A percentile compares a stretch with the other conserved stretches of the same genome.
Conservation (phyloP, 2,113 vertebrate species). For the Pelecanus crispus region DNA sequence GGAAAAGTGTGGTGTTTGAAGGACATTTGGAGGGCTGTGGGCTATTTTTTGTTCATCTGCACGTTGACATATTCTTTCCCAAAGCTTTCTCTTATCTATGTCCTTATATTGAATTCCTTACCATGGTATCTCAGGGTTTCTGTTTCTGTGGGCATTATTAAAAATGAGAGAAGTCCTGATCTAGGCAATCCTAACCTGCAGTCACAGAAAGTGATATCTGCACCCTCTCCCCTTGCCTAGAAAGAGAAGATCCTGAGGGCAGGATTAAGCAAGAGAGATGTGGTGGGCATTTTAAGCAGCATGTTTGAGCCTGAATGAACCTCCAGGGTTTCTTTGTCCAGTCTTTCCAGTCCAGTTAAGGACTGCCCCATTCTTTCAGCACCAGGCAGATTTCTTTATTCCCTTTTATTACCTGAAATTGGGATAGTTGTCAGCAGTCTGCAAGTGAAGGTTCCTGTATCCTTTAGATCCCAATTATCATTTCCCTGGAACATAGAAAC, state of each 20-base stretch:
- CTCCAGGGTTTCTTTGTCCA: not conserved
- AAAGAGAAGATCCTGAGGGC: not conserved
- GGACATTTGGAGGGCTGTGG: not conserved
- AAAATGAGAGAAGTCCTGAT: not conserved
- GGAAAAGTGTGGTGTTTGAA: not conserved
- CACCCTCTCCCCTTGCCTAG: not conserved
- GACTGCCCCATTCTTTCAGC: not conserved
- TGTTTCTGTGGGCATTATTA: conserved; percentile 6
- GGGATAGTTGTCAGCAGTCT: not conserved
- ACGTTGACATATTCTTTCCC: not conserved
- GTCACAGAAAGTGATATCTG: not conserved
- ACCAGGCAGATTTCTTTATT: not conserved
- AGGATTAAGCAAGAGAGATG: not conserved
- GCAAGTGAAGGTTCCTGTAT: not conserved
- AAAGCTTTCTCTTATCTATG: not conserved
- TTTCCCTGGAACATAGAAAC: not conserved
- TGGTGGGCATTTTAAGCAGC: not conserved
- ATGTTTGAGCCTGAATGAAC: not conserved
- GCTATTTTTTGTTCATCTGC: not conserved
- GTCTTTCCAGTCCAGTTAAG: not conserved
- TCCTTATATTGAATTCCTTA: not conserved
- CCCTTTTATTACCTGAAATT: not conserved
- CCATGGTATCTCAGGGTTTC: not conserved
- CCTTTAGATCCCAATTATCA: not conserved
- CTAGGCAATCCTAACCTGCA: not conserved